Percentiles rank a stretch among this genome's conserved stretches.
These are phyloP conservation scores for Phalacrocorax carbo DNA, from an alignment of 2,113 vertebrate species.

Conservation along the genomic window DNA sequence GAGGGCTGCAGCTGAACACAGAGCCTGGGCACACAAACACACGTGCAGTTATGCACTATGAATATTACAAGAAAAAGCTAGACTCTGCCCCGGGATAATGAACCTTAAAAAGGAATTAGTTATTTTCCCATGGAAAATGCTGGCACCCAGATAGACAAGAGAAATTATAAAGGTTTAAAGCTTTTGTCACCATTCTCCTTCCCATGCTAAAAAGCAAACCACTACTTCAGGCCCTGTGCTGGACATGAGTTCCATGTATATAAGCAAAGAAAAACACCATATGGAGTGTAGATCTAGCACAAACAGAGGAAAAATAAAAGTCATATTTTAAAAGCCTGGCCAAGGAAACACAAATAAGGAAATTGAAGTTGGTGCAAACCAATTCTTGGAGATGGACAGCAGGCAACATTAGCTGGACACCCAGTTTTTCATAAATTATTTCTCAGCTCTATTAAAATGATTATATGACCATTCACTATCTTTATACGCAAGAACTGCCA, in stretches of 20 bases:
- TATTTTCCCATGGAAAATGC: background rate
- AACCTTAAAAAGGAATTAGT: background rate
- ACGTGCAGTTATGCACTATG: background rate
- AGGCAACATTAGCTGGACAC: background rate
- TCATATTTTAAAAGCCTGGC: background rate
- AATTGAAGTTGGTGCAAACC: background rate
- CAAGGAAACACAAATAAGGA: background rate
- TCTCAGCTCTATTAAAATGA: background rate
- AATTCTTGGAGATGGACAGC: background rate
- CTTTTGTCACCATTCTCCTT: background rate
- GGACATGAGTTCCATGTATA: background rate
- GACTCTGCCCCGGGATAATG: background rate
- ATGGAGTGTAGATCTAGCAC: background rate
- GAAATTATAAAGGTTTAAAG: background rate
- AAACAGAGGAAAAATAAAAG: background rate
- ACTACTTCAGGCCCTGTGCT: background rate
- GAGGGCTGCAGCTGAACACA: background rate
- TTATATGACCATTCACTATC: background rate
- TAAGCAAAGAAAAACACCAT: background rate
- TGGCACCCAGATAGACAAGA: background rate
- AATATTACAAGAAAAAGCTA: background rate
- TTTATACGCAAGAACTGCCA: background rate
- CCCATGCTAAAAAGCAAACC: background rate
- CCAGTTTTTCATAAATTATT: background rate
- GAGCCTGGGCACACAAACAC: background rate